Evolutionary conservation across 1,140 invertebrate genomes (phyloP), one percentile per base, ranked within the genome.

Genomic region (Drosophila athabasca): DNA sequence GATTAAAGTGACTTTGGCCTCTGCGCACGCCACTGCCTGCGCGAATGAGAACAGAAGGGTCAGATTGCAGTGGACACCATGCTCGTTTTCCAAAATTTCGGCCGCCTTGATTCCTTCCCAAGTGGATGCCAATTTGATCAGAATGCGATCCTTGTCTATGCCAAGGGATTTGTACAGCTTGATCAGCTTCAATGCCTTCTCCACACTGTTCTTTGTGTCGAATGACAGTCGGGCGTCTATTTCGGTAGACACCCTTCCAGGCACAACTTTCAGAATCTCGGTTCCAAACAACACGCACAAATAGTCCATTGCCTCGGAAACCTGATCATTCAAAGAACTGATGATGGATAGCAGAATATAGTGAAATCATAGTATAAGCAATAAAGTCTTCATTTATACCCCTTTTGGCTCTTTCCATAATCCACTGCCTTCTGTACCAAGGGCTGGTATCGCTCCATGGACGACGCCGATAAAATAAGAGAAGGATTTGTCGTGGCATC

Each of bases 401-500:
- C n/a, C 93, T 92, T 95, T 67, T 94, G 91, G 79, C 94, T 93
- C 72, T 95, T 96, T 19, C 96, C 98, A 94, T 97, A 98, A 66
- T 95, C 94, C 9, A 99, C 94, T 50, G 99, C 98, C 91, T 98
- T 96, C 62, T 97, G 94, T 60, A 99, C 95, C 17, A 99, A 92
- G 67, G 95, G 93, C 81, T 96, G 94, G 92, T 99, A 99, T 88
- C 98, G 96, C 13, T 97, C 95, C 94, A 98, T 96, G 80, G 94
- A 96, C 19, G 98, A 96, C 11, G 99, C 99, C 66, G 96, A 95
- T 58, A 99, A 93, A 65, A 99, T 99, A 2, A 99, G 93, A 2
- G 98, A 99, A 7, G 99, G 99, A 93, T 99, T 99, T 19, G 99
- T 99, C 0, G 99, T 99, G 13, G 98, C 98, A 96, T 99, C 99